These are phyloP conservation scores for Gambusia affinis DNA, from an alignment of 2,113 vertebrate species.

Conservation along the genomic window DNA sequence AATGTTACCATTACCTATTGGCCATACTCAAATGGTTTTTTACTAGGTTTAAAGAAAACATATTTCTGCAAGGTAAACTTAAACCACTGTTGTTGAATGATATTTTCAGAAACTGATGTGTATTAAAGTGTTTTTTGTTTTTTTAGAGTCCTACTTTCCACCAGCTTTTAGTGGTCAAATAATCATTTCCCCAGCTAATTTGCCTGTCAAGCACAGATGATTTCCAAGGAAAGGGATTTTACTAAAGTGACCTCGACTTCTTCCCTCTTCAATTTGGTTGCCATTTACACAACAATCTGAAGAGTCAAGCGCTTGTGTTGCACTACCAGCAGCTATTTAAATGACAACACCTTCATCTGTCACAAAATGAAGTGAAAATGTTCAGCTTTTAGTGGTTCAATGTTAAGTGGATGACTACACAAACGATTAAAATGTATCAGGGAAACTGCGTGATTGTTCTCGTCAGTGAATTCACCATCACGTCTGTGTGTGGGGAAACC, in stretches of 20 bases:
- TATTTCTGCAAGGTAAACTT: not conserved
- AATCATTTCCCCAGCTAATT: not conserved
- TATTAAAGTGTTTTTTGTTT: not conserved
- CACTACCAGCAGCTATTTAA: conserved; percentile 1
- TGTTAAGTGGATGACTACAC: not conserved
- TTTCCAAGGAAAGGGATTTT: conserved; percentile 6
- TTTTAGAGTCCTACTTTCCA: not conserved
- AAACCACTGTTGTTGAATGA: not conserved
- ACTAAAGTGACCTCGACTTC: conserved; percentile 9
- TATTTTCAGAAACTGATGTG: not conserved
- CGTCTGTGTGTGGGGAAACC: not conserved
- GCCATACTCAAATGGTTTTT: too few species aligned
- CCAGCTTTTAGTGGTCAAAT: not conserved
- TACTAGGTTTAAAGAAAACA: too few species aligned
- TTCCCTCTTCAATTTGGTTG: not conserved
- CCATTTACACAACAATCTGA: not conserved
- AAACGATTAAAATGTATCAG: not conserved
- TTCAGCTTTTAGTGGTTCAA: not conserved
- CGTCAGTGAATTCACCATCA: conserved; percentile 4
- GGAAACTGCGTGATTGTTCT: not conserved
- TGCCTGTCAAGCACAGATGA: not conserved
- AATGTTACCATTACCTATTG: too few species aligned
- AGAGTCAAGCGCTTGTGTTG: conserved; percentile 3
- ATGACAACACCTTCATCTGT: not conserved
- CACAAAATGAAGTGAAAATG: not conserved